Conservation (phyloP, 2,113 vertebrate genomes). For the Hepsetus odoe region DNA sequence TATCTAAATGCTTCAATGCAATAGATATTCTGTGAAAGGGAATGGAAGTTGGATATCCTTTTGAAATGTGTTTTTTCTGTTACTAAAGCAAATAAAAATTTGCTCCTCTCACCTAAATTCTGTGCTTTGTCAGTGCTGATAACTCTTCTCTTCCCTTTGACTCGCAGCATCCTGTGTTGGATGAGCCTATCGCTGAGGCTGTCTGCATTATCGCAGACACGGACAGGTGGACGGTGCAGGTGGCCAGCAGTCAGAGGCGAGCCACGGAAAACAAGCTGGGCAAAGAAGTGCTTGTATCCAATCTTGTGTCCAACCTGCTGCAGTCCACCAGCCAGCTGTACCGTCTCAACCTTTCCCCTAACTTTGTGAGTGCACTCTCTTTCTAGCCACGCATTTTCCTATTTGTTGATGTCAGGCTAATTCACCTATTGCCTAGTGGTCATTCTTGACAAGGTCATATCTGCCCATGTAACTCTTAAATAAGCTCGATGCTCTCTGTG, state of each 20-base stretch:
- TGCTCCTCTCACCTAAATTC: too few species aligned
- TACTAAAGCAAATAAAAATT: too few species aligned
- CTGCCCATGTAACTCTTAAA: not conserved
- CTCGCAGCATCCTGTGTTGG: conserved; percentile 91
- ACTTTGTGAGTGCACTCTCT: conserved; percentile 84
- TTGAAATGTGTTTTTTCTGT: not conserved
- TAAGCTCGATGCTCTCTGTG: not conserved
- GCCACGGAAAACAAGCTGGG: conserved; percentile 90
- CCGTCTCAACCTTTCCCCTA: conserved; percentile 94
- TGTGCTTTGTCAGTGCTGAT: not conserved
- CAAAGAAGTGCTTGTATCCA: conserved; percentile 96
- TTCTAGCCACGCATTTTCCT: not conserved
- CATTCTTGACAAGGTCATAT: not conserved
- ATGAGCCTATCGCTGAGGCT: conserved; percentile 97
- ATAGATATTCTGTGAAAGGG: too few species aligned
- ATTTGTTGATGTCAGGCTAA: not conserved
- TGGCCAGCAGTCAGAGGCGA: conserved; percentile 94
- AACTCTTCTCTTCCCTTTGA: conserved; percentile 27
- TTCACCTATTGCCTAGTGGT: not conserved
- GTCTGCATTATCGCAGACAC: conserved; percentile 98
- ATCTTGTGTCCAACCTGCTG: conserved; percentile 89
- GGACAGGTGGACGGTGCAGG: conserved; percentile 96
- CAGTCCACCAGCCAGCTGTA: conserved; percentile 97
- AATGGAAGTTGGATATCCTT: too few species aligned
- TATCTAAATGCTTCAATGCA: too few species aligned